phyloP scores from a whole-genome alignment of 1,140 invertebrate species.

The Drosophila pruinosa region DNA sequence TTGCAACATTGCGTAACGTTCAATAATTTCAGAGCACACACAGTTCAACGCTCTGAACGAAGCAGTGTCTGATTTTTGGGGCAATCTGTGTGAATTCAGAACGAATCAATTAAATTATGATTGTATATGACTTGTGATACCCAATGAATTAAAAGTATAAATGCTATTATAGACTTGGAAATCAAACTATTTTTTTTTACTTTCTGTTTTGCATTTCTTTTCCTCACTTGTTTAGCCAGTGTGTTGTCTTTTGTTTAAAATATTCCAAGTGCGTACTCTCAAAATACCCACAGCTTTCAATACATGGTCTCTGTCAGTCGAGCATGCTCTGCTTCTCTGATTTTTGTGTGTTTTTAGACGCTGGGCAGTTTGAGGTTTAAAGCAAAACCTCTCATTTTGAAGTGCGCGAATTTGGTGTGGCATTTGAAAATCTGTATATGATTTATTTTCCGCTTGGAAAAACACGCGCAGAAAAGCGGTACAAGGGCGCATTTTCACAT shows the following conservation, averaged over 20 bases:
- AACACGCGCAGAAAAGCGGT: conserved; percentile 33
- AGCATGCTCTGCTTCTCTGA: background rate
- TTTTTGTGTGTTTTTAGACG: background rate
- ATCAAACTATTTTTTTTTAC: background rate
- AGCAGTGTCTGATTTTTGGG: background rate
- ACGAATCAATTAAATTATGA: conserved; percentile 41
- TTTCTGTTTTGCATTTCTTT: background rate
- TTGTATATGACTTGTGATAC: background rate
- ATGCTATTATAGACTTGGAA: background rate
- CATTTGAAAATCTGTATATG: conserved; percentile 47
- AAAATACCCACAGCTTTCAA: background rate
- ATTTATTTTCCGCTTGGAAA: conserved; percentile 43
- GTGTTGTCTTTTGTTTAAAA: too few relatives aligned
- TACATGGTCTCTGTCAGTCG: background rate
- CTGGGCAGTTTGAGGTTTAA: background rate
- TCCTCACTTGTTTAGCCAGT: too few relatives aligned
- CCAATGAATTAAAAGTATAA: background rate
- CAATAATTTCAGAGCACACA: conserved; percentile 1
- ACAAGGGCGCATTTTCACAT: conserved; percentile 47
- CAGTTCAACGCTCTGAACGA: conserved; percentile 27
- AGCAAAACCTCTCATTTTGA: conserved; percentile 7
- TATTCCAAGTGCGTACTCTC: too few relatives aligned
- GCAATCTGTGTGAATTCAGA: conserved; percentile 30
- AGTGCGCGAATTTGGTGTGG: background rate
- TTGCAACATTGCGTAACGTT: conserved; percentile 22